Conservation (phyloP, 1,140 invertebrate species). For the Plectrocnemia conspersa region DNA sequence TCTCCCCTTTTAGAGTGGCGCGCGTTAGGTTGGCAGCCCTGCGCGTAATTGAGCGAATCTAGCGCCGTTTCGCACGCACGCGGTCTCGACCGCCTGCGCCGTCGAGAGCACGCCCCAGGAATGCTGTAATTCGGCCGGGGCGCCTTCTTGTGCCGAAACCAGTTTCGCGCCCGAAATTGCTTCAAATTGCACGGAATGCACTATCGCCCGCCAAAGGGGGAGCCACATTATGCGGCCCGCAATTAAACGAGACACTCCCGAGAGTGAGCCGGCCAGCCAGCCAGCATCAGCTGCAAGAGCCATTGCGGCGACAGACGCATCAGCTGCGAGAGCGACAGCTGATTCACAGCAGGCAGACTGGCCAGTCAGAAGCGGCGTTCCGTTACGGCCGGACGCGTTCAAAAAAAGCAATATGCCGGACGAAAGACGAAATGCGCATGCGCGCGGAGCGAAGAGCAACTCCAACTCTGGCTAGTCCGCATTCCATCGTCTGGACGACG, state of each 20-base stretch:
- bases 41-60: conserved; percentile 7
- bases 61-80: conserved; percentile 12
- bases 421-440: conserved; percentile 14
- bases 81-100: conserved; percentile 1
- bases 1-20: no score
- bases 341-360: not conserved
- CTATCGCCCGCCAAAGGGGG: not conserved
- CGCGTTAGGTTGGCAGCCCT: not conserved
- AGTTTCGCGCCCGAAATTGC: conserved; percentile 34
- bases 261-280: not conserved
- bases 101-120: conserved; percentile 22
- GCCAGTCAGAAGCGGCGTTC: not conserved
- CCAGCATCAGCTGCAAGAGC: not conserved
- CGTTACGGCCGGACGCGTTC: not conserved
- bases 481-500: conserved; percentile 21
- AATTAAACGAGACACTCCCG: not conserved
- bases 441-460: conserved; percentile 14
- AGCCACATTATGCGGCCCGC: not conserved
- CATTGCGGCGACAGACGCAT: not conserved
- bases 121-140: conserved; percentile 31
- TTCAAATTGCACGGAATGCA: conserved; percentile 26
- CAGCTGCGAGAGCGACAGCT: not conserved
- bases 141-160: conserved; percentile 26
- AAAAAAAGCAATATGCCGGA: not conserved
- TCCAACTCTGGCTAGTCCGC: conserved; percentile 1